A percentile compares a stretch with the other conserved stretches of the same genome.
These are phyloP conservation scores for Brachyopa scutellaris DNA, from an alignment of 2,888 invertebrate genomes.

Conservation along the genomic window DNA sequence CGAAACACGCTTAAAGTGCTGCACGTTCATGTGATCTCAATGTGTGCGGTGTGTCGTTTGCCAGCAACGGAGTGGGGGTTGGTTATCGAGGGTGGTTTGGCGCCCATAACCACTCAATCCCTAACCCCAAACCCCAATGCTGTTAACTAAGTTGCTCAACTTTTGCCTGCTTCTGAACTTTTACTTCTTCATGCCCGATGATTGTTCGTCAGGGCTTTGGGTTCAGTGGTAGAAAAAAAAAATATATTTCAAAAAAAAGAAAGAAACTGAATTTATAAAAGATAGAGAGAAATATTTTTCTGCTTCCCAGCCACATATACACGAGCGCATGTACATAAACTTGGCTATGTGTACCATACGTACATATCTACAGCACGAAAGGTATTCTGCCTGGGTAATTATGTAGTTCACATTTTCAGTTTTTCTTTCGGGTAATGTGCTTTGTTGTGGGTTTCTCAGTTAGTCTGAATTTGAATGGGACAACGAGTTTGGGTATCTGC, in stretches of 20 bases:
- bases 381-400: slow-evolving; percentile 69
- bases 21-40: slow-evolving; percentile 57
- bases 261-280: slow-evolving; percentile 56
- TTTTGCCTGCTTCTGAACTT: slow-evolving; percentile 73
- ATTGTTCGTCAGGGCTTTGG: slow-evolving; percentile 73
- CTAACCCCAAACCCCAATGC: slow-evolving; percentile 63
- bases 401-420: slow-evolving; percentile 58
- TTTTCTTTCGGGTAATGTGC: slow-evolving; percentile 39
- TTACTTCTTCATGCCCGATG: slow-evolving; percentile 73
- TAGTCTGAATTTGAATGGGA: too few relatives aligned
- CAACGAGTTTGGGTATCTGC: too few relatives aligned
- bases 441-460: neutral
- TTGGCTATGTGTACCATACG: too few relatives aligned
- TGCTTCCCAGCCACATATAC: slow-evolving; percentile 48
- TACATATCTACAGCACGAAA: slow-evolving; percentile 30
- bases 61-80: slow-evolving; percentile 50
- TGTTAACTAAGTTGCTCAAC: slow-evolving; percentile 74
- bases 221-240: slow-evolving; percentile 66
- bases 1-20: slow-evolving; percentile 63
- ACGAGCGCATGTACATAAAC: slow-evolving; percentile 4
- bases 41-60: slow-evolving; percentile 48
- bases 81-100: slow-evolving; percentile 56
- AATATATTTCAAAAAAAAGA: slow-evolving; percentile 21
- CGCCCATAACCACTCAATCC: slow-evolving; percentile 67
- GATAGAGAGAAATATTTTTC: slow-evolving; percentile 71